Evolutionary conservation across 2,797 vertebrate genomes (phyloP), one percentile per base, ranked within the genome.

Genomic region (Onychomys leucogaster): DNA sequence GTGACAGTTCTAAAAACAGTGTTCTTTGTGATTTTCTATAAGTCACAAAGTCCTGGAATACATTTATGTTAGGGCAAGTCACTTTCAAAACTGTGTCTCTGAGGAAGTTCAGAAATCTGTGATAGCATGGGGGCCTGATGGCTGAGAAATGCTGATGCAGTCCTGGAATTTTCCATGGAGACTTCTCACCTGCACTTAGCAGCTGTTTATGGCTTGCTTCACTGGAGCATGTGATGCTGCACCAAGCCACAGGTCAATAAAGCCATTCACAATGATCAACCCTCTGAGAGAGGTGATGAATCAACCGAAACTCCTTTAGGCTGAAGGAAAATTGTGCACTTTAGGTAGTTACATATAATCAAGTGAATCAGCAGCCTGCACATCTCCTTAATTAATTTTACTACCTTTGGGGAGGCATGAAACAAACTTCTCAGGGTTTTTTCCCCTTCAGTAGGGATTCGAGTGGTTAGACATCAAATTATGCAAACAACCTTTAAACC

Each of bases 231-330:
- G 65, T 86, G 76, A 97, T 94, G 94, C 88, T 94, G 94, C 98
- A 91, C 91, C 96, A 94, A 98, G 82, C 82, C 55, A 95, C 0
- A 21, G 97, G 96, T 98, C 98, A 98, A 98, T 98, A 98, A 97
- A 97, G 95, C 98, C 95, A 98, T 98, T 98, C 98, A 95, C 94
- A 98, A 81, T 13, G 37, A 98, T 98, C 96, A 96, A 29, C 78
- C 81, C 96, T 96, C 81, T 73, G 78, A 90, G 97, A 90, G 52
- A 86, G 85, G 37, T 67, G 65, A 98, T 97, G 96, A 97, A 95
- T 97, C 94, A 95, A 84, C 83, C 89, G 82, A 77, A 93, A 97
- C 82, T 83, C 73, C 95, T 96, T 85, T 67, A 85, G 94, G 92
- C 86, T 71, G 90, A 46, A 88, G 65, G 78, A 75, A 75, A 94